phyloP scores from a whole-genome alignment of 1,140 invertebrate species.

The Muscidifurax raptorellus region DNA sequence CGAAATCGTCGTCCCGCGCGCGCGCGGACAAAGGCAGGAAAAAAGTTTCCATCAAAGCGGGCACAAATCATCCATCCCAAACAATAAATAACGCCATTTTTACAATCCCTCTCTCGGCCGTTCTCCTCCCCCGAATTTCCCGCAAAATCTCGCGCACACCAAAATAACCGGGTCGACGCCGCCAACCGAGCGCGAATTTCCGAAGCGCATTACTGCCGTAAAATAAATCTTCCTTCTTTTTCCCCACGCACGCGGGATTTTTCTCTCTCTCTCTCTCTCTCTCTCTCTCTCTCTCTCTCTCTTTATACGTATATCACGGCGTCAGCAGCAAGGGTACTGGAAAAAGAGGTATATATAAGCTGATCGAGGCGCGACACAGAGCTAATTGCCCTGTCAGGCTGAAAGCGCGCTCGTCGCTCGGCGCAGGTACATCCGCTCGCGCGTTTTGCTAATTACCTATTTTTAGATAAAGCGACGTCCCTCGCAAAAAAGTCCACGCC shows the following conservation, averaged over 20 bases:
- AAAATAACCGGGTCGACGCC: constrained; percentile 12
- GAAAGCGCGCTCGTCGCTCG: constrained; percentile 15
- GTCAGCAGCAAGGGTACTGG: background rate
- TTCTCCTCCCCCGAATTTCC: constrained; percentile 13
- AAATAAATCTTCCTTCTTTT: constrained; percentile 45
- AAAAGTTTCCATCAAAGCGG: background rate
- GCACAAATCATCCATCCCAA: background rate
- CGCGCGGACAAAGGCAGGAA: background rate
- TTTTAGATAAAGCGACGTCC: constrained; percentile 17
- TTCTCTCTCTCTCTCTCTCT: background rate
- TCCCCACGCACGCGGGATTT: background rate
- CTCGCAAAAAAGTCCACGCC: background rate
- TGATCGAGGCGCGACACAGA: constrained; percentile 25
- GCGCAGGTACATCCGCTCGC: constrained; percentile 8
- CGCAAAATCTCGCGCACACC: background rate
- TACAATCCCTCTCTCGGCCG: constrained; percentile 1
- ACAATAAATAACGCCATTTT: constrained; percentile 19
- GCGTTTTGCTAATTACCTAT: constrained; percentile 35
- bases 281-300: background rate
- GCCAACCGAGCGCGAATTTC: constrained; percentile 22
- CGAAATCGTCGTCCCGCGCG: background rate
- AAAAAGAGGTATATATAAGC: background rate
- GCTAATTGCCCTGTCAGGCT: constrained; percentile 40
- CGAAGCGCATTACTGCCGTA: constrained; percentile 28
- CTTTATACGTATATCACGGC: background rate